These are phyloP conservation scores for Probosciger aterrimus DNA, from an alignment of 2,113 vertebrate species.

Conservation along the genomic window DNA sequence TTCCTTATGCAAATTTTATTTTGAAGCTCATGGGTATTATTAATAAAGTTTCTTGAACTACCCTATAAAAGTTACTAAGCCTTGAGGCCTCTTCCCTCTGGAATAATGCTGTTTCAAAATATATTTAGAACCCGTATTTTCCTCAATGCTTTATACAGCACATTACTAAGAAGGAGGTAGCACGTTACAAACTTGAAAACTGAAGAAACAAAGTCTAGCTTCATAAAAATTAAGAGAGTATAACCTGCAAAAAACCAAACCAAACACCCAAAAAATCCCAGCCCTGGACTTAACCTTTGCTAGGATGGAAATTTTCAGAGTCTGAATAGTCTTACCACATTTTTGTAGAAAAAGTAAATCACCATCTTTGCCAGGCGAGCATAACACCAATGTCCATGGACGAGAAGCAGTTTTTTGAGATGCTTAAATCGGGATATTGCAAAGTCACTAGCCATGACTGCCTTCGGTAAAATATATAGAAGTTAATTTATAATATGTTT, in stretches of 20 bases:
- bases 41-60: conserved; percentile 22
- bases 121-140: neutral
- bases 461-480: conserved; percentile 66
- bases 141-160: neutral
- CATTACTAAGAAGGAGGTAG: neutral
- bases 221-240: neutral
- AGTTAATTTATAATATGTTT: neutral
- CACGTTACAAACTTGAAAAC: neutral
- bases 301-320: neutral
- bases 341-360: conserved; percentile 97
- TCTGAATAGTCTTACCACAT: conserved; percentile 80
- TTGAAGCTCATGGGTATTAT: conserved; percentile 8
- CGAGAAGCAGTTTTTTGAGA: conserved; percentile 89
- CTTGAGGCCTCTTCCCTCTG: neutral
- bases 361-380: conserved; percentile 90
- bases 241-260: neutral
- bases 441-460: conserved; percentile 96
- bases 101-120: neutral
- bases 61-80: neutral
- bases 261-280: neutral
- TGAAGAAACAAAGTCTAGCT: neutral
- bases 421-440: conserved; percentile 90
- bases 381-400: conserved; percentile 95
- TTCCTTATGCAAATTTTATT: conserved; percentile 41
- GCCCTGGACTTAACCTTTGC: neutral